A percentile compares a stretch with the other conserved stretches of the same genome.
Evolutionary conservation across 2,113 vertebrate genomes (phyloP).

Genomic region (Daubentonia madagascariensis): DNA sequence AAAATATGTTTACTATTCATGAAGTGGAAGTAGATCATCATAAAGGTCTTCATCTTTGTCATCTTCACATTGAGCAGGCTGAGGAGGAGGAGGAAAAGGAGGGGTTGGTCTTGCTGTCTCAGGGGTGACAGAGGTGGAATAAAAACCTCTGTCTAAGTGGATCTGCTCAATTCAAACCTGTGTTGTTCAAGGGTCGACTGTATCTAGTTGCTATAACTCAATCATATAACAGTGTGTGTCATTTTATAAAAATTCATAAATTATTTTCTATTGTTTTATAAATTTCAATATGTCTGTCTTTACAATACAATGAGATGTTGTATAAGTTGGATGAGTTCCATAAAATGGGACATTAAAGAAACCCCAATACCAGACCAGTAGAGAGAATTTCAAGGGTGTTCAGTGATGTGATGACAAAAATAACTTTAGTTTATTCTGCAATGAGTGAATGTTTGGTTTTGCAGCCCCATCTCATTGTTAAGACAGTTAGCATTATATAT

Average conservation of each 20-base stretch:
- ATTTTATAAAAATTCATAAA: neutral
- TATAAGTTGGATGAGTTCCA: neutral
- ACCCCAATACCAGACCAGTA: neutral
- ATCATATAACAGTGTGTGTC: neutral
- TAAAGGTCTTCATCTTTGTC: neutral
- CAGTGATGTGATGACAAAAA: neutral
- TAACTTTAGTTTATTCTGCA: neutral
- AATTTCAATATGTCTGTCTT: neutral
- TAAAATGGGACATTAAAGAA: neutral
- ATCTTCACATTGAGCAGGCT: neutral
- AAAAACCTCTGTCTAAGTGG: neutral
- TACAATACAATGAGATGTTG: neutral
- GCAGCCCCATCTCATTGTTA: neutral
- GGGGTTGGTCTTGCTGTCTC: neutral
- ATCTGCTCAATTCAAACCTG: neutral
- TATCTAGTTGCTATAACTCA: neutral
- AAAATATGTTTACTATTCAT: neutral
- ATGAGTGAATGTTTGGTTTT: neutral
- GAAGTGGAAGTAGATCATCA: neutral
- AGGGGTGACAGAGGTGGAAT: neutral
- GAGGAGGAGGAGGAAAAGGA: neutral
- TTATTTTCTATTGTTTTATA: neutral
- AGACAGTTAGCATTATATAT: neutral
- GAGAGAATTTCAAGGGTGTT: neutral
- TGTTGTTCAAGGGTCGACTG: neutral